These are phyloP conservation scores for Gymnoscelis rufifasciata DNA, from an alignment of 2,888 invertebrate genomes.

Conservation along the genomic window DNA sequence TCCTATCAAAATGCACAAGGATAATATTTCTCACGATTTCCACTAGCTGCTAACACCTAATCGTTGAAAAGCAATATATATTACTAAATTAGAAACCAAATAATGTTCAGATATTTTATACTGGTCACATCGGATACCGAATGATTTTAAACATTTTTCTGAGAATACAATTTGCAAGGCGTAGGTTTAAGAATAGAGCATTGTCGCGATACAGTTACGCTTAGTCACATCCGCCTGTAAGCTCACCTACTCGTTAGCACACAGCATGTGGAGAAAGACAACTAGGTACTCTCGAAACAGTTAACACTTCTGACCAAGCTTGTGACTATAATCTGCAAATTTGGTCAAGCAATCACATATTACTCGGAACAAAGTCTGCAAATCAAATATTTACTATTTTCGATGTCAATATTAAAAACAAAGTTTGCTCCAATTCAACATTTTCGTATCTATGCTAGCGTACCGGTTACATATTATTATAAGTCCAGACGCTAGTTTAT, in stretches of 20 bases:
- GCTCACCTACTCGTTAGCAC: constrained; percentile 28
- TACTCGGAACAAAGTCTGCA: too few species aligned
- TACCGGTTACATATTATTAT: constrained; percentile 24
- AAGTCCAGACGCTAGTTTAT: constrained; percentile 45
- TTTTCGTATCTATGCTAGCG: constrained; percentile 3
- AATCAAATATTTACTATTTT: neutral
- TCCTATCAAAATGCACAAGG: neutral
- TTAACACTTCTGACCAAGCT: neutral
- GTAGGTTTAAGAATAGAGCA: constrained; percentile 47
- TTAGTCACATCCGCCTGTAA: constrained; percentile 57
- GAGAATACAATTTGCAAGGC: constrained; percentile 35
- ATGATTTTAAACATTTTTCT: constrained; percentile 16
- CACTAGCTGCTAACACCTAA: too few species aligned
- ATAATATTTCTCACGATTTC: too few species aligned
- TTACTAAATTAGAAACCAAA: too few species aligned
- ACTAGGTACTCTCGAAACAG: constrained; percentile 21
- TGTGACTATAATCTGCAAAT: neutral
- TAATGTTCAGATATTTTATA: too few species aligned
- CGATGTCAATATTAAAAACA: neutral
- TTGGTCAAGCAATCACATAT: too few species aligned
- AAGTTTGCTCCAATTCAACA: constrained; percentile 9
- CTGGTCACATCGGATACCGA: too few species aligned
- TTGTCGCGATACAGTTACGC: constrained; percentile 54
- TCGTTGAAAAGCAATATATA: too few species aligned
- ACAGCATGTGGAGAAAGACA: constrained; percentile 30